Conservation (phyloP, 2,797 vertebrate genomes). For the Melanotaenia maccullochi region DNA sequence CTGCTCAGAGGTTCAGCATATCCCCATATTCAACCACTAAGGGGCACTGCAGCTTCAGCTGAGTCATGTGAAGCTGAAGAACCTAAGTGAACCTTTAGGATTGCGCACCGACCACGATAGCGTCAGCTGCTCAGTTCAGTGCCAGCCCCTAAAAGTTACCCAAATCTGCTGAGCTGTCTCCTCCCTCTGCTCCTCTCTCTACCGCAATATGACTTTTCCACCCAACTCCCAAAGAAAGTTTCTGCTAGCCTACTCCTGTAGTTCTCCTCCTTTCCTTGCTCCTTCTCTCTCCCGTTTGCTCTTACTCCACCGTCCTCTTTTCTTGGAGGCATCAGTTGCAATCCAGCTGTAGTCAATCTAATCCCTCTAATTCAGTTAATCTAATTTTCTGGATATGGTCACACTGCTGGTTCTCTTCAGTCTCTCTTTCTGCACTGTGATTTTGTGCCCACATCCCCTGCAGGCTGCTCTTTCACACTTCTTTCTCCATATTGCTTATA, state of each 20-base stretch:
- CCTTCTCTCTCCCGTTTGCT: not conserved
- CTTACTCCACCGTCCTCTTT: slow-evolving; percentile 37
- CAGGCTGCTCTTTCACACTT: slow-evolving; percentile 40
- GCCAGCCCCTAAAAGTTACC: slow-evolving; percentile 74
- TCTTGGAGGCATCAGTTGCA: slow-evolving; percentile 65
- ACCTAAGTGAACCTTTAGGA: slow-evolving; percentile 50
- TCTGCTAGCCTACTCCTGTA: slow-evolving; percentile 46
- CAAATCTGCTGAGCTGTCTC: slow-evolving; percentile 78
- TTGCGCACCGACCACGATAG: slow-evolving; percentile 21
- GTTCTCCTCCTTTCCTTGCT: slow-evolving; percentile 23
- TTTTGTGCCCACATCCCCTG: slow-evolving; percentile 47
- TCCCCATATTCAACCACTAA: slow-evolving; percentile 48
- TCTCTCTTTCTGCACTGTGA: slow-evolving; percentile 37
- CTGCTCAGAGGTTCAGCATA: not conserved
- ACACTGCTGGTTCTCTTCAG: slow-evolving; percentile 57
- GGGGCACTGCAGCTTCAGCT: slow-evolving; percentile 73
- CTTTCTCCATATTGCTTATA: slow-evolving; percentile 22
- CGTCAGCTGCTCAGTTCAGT: slow-evolving; percentile 59
- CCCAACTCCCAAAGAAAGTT: slow-evolving; percentile 65
- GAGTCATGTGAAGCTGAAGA: slow-evolving; percentile 27
- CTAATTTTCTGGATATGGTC: slow-evolving; percentile 72
- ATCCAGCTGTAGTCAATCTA: slow-evolving; percentile 70
- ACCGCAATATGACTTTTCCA: slow-evolving; percentile 74
- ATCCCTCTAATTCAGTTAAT: slow-evolving; percentile 80
- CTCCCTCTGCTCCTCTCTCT: slow-evolving; percentile 53